Evolutionary conservation across 92 coral and sea anemone genomes (phyloP), one percentile per base, ranked within the genome.

Genomic region (Micromussa lordhowensis): DNA sequence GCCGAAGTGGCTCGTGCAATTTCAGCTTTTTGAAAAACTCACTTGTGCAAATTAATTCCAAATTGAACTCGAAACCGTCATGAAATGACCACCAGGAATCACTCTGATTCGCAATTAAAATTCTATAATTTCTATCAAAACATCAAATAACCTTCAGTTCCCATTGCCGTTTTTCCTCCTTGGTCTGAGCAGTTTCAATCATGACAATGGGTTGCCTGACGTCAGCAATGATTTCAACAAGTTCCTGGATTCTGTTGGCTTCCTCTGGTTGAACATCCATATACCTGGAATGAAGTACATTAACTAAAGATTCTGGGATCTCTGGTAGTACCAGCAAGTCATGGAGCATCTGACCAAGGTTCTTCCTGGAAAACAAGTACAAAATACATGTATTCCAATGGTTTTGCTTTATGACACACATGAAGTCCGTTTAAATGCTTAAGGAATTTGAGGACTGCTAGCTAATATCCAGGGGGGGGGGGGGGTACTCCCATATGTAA

Each of bases 211-310:
- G 99, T 88, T 97, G 95, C 34, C 93, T 91, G 58, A 97, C 96
- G 80, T 97, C 99, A 49, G 99, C 98, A 63, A 97, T 97, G 68
- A 96, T 93, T 88, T 96, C 99, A 32, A 95, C 98, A 68, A 97
- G 90, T 72, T 95, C 97, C 64, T 93, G 94, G 22, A 97, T 96
- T 77, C 98, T 94, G 85, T 72, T 74, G 17, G 90, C 91, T 79
- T 89, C 99, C 29, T 97, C 98, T 77, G 96, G 94, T 79, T 97
- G 96, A 80, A 97, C 90, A 58, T 89, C 92, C 29, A 71, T 66
- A 88, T 86, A 93, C 71, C 99, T 94, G 34, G 92, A 87, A 75
- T 94, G 94, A 44, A 97, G 93, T 14, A 96, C 90, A 32, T 79
- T 77, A 15, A 96, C 96, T 64, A 97, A 90, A 16, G 92, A 90